phyloP scores from a whole-genome alignment of 2,113 vertebrate species.

The Cervus canadensis region DNA sequence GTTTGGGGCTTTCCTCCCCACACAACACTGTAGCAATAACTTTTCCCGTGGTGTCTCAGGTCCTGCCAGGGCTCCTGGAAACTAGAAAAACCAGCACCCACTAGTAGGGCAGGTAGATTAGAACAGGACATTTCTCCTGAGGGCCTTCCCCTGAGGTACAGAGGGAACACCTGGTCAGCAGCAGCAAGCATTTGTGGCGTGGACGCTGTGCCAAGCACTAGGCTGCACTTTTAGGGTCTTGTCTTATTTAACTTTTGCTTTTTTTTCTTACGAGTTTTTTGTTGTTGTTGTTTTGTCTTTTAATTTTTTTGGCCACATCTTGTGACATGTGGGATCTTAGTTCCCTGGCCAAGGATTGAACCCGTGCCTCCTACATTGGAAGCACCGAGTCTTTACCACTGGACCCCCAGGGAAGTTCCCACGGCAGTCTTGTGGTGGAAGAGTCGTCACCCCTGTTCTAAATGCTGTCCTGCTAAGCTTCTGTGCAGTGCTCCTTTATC shows the following conservation, averaged over 20 bases:
- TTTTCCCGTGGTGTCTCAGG: background rate
- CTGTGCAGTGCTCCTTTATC: background rate
- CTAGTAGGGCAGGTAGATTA: background rate
- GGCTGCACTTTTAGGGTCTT: background rate
- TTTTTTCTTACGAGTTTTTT: background rate
- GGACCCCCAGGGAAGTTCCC: background rate
- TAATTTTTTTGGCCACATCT: background rate
- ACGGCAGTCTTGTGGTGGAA: too few species aligned
- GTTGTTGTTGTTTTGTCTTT: background rate
- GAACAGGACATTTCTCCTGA: background rate
- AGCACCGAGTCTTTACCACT: background rate
- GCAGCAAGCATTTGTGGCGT: background rate
- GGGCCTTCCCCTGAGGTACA: background rate
- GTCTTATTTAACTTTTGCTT: background rate
- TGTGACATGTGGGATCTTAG: background rate
- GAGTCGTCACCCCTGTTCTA: background rate
- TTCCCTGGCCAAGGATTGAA: background rate
- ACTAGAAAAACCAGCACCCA: background rate
- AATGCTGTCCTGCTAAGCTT: background rate
- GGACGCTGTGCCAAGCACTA: fast-evolving
- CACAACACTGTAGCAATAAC: background rate
- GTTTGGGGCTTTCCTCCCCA: background rate
- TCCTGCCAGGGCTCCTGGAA: background rate
- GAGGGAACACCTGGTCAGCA: background rate
- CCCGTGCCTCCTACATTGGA: background rate